Evolutionary conservation across 2,797 vertebrate genomes (phyloP).

Genomic region (Scarus forsteni): DNA sequence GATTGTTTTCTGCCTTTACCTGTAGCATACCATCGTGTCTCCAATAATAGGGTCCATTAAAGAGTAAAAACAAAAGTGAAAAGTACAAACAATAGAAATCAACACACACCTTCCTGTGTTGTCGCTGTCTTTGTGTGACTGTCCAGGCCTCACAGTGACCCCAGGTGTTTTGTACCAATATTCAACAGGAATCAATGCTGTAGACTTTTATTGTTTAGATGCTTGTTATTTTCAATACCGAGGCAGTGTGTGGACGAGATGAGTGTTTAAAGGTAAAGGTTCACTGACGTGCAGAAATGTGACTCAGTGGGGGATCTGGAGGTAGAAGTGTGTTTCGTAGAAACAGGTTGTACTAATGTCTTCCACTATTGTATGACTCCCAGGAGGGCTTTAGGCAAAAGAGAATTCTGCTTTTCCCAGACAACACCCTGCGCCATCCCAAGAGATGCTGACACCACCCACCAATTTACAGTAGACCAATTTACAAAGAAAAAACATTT

Average conservation of each 20-base stretch:
- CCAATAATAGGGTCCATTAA: neutral
- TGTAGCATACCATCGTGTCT: neutral
- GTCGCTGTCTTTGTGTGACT: constrained; percentile 39
- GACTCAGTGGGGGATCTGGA: constrained; percentile 26
- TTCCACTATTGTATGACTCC: constrained; percentile 78
- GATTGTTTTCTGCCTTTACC: neutral
- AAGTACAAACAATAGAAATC: constrained; percentile 20
- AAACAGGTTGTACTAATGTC: constrained; percentile 73
- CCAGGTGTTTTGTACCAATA: constrained; percentile 38
- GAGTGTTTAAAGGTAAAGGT: neutral
- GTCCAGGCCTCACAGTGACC: constrained; percentile 59
- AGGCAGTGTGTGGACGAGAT: constrained; percentile 40
- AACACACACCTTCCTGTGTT: constrained; percentile 46
- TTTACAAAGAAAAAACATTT: too few relatives aligned
- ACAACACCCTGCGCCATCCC: constrained; percentile 80
- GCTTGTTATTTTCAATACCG: constrained; percentile 78
- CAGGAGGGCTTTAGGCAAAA: constrained; percentile 58
- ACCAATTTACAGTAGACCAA: too few relatives aligned
- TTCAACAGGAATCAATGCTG: constrained; percentile 48
- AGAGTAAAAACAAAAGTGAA: constrained; percentile 1
- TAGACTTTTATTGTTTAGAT: constrained; percentile 74
- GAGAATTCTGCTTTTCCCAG: constrained; percentile 85
- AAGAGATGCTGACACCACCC: constrained; percentile 55
- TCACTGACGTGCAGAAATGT: constrained; percentile 31
- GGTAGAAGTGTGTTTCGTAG: constrained; percentile 48